Evolutionary conservation across 2,888 invertebrate genomes (phyloP), one percentile per base, ranked within the genome.

Genomic region (Eupithecia dodoneata): DNA sequence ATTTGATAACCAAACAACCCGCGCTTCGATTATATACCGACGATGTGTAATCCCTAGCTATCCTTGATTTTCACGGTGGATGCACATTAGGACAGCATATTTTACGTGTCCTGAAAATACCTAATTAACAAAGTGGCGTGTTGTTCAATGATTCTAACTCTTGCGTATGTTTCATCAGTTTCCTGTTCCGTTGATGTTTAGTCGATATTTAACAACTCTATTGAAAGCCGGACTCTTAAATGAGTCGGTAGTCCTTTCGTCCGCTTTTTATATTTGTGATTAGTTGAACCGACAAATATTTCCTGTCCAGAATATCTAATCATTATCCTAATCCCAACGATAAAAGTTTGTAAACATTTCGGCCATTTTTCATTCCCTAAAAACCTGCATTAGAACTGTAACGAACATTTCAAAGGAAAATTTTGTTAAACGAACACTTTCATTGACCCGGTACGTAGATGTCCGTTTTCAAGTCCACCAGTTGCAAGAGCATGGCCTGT

Each of bases 51-150:
- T 89, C 80, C 86, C 85, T 78, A 82, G 81, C 85, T 86, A 90
- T 91, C 92, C 91, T 92, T 81, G 83, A 82, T 85, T 88, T 90
- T 91, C 90, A 93, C 93, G 92, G 91, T 92, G 67, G 83, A 90
- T 92, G 89, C 83, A 81, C 91, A 93, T 93, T 91, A 87, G 85
- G 82, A 81, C 85, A 83, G 80, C 86, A 91, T 92, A 93, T 91
- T 91, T 91, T 92, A 91, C 87, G 73, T 85, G 87, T 85, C 87
- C 87, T 88, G 84, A 88, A 88, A 87, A 84, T 80, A 74, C 75
- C 77, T 86, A 86, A 88, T 87, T 87, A 84, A 81, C 85, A 85
- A 86, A 87, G 87, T 86, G 83, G 70, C 70, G 83, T 84, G 77
- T 84, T 85, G 87, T 86, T 85, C 85, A 84, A 63, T 80, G 79